Percentiles rank a stretch among this genome's conserved stretches.
phyloP scores from a whole-genome alignment of 2,888 invertebrate genomes.

The Caenorhabditis sp. region DNA sequence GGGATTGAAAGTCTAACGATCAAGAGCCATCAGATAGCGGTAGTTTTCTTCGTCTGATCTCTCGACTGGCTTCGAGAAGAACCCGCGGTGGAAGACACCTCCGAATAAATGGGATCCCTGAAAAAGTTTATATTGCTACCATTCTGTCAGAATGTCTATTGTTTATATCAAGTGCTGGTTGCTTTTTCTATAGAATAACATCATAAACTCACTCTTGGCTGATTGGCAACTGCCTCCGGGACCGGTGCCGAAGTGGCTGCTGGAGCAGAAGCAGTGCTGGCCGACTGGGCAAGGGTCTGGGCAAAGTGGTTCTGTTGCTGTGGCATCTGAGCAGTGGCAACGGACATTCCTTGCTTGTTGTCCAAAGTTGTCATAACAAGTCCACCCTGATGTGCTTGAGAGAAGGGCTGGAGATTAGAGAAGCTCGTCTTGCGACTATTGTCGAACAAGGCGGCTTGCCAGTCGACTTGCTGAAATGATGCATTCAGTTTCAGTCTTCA shows the following conservation, averaged over 20 bases:
- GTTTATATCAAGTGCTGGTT: conserved; percentile 1
- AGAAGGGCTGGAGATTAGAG: conserved; percentile 46
- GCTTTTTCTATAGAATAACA: not conserved
- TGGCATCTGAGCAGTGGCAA: conserved; percentile 50
- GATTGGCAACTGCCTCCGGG: conserved; percentile 26
- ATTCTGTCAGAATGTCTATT: not conserved
- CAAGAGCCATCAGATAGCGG: conserved; percentile 76
- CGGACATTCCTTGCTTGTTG: conserved; percentile 60
- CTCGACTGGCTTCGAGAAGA: conserved; percentile 75
- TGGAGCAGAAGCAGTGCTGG: conserved; percentile 43
- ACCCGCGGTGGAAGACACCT: conserved; percentile 73
- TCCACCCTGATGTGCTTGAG: conserved; percentile 59
- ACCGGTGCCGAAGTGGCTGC: conserved; percentile 42
- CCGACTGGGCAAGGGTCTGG: conserved; percentile 50
- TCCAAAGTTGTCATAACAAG: conserved; percentile 66
- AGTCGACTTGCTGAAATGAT: conserved; percentile 57
- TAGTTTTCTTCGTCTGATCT: conserved; percentile 74
- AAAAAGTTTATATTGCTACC: conserved; percentile 16
- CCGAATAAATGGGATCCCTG: conserved; percentile 65
- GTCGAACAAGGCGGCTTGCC: conserved; percentile 49
- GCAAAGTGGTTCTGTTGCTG: conserved; percentile 58
- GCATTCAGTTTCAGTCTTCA: conserved; percentile 3
- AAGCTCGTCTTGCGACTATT: conserved; percentile 52
- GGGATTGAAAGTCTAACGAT: conserved; percentile 61
- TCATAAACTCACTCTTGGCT: conserved; percentile 30